A percentile compares a stretch with the other conserved stretches of the same genome.
Conservation (phyloP, 2,888 invertebrate species). For the Pristionchus mayeri region DNA sequence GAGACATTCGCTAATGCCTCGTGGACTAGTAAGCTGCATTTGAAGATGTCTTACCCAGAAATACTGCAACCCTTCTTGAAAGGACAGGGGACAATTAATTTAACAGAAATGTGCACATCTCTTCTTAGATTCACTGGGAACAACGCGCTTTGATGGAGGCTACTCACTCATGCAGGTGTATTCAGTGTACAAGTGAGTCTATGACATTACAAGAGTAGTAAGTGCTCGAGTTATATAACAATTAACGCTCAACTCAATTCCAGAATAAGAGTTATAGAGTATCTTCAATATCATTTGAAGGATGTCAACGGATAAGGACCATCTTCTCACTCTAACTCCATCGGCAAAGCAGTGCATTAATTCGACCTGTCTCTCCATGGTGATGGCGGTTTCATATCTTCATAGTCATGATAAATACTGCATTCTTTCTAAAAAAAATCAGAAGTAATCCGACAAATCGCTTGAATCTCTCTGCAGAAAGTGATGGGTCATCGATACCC, state of each 20-base stretch:
- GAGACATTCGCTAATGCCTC: slow-evolving; percentile 34
- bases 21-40: slow-evolving; percentile 16
- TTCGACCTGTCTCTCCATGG: slow-evolving; percentile 40
- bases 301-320: not conserved
- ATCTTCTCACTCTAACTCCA: slow-evolving; percentile 10
- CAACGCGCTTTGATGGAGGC: slow-evolving; percentile 23
- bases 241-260: no score
- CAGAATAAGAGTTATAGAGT: no score
- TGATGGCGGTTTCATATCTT: no score
- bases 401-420: no score
- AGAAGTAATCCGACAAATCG: no score
- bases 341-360: not conserved
- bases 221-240: no score
- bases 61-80: not conserved
- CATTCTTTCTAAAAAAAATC: no score
- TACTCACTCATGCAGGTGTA: slow-evolving; percentile 33
- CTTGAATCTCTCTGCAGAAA: no score
- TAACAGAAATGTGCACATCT: no score
- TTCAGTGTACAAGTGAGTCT: not conserved
- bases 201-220: no score
- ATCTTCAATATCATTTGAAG: not conserved
- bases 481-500: no score
- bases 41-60: not conserved
- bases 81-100: no score
- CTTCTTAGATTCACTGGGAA: slow-evolving; percentile 16